A percentile compares a stretch with the other conserved stretches of the same genome.
phyloP scores from a whole-genome alignment of 2,797 vertebrate genomes.

The Falco cherrug region DNA sequence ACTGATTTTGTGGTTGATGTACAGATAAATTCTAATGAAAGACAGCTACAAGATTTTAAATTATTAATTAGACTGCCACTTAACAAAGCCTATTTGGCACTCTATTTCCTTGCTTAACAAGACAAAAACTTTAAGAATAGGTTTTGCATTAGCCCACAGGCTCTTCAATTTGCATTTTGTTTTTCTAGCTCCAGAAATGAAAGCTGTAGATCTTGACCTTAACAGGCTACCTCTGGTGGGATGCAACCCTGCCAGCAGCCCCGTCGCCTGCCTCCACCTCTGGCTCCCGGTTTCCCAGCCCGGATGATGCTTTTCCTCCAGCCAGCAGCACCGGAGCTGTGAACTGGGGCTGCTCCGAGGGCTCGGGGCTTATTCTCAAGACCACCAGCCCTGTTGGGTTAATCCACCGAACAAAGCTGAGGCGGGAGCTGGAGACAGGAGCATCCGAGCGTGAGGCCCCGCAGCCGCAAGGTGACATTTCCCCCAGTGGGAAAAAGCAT shows the following conservation, averaged over 20 bases:
- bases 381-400: background rate
- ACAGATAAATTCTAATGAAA: slow-evolving; percentile 87
- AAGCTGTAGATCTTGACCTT: slow-evolving; percentile 73
- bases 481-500: background rate
- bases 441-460: background rate
- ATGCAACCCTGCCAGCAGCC: slow-evolving; percentile 26
- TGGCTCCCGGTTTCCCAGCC: background rate
- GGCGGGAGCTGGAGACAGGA: background rate
- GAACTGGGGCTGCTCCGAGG: background rate
- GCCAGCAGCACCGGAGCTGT: background rate
- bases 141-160: slow-evolving; percentile 75
- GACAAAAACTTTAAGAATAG: slow-evolving; percentile 81
- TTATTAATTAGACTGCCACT: slow-evolving; percentile 85
- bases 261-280: background rate
- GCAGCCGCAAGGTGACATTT: slow-evolving; percentile 45
- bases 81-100: slow-evolving; percentile 84
- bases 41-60: slow-evolving; percentile 83
- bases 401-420: background rate
- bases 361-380: background rate
- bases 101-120: slow-evolving; percentile 83
- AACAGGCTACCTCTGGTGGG: slow-evolving; percentile 49
- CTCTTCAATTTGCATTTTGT: slow-evolving; percentile 77
- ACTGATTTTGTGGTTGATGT: slow-evolving; percentile 86
- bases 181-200: slow-evolving; percentile 72
- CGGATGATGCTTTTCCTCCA: slow-evolving; percentile 46